Evolutionary conservation across 2,113 vertebrate genomes (phyloP), one percentile per base, ranked within the genome.

Genomic region (Rhinoderma darwinii): DNA sequence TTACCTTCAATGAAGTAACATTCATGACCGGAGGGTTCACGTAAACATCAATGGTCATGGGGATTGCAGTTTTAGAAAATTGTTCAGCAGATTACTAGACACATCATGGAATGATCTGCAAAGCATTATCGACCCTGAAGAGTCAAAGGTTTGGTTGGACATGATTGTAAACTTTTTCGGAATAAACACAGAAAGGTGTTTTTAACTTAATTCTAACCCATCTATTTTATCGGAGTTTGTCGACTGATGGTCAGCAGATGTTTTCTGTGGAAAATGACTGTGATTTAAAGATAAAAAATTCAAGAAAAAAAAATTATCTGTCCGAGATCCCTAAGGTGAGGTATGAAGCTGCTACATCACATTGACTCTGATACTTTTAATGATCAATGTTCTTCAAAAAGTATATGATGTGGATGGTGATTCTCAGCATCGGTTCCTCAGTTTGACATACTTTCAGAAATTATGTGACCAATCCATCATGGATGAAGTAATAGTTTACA

Each of bases 251-350:
- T 76, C 35, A 32, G 47, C 72, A 84, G 72, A 84, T 75, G 72
- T 56, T n/a, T 27, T 39, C 22, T 59, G 22, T 61, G 72, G 5
- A 72, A 39, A 75, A 59, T 43, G 30, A 20, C 70, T 5, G 37
- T 59, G 72, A 84, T 75, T 22, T 25, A 15, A 74, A 27, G 82
- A 72, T 72, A 83, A 83, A 70, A 32, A 72, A 72, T 35, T 39
- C 27, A 59, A 73, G 27, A 41, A 9, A 27, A 73, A 84, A 2
- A 30, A 32, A 32, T 32, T 12, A 35, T 44, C 51, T n/a, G 51
- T 50, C 9, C 25, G 18, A 50, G 35, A 51, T 4, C 6, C 39
- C 15, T 18, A 74, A 41, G 50, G 68, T 75, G 32, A 76, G 50
- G 51, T 22, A 61, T 25, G 51, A 7, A n/a, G n/a, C n/a, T 63